Conservation (phyloP, 1,140 invertebrate genomes). For the Parapsyche elsis region DNA sequence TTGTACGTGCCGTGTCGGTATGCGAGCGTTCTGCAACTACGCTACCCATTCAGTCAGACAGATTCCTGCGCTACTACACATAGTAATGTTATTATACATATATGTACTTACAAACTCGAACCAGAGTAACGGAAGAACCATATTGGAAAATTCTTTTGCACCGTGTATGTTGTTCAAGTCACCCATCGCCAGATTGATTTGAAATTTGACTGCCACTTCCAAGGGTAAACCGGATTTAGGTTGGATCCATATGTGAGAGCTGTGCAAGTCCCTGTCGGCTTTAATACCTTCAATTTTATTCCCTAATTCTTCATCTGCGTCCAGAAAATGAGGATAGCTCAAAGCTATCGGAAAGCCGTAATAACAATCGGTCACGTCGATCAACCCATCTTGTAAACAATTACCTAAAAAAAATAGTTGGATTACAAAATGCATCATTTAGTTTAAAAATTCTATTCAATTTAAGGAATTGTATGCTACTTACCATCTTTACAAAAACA, state of each 20-base stretch:
- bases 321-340: conserved; percentile 90
- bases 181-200: conserved; percentile 85
- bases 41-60: too few relatives aligned
- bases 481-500: conserved; percentile 78
- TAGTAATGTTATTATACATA: neutral
- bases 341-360: conserved; percentile 87
- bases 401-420: conserved; percentile 61
- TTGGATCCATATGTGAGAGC: conserved; percentile 61
- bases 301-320: conserved; percentile 74
- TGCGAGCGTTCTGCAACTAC: too few relatives aligned
- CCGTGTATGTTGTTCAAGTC: conserved; percentile 73
- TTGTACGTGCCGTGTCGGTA: too few relatives aligned
- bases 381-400: conserved; percentile 76
- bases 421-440: neutral
- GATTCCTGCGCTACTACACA: too few relatives aligned
- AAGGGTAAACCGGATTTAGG: conserved; percentile 80
- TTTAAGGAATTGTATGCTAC: neutral
- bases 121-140: conserved; percentile 81
- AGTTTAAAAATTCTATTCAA: neutral
- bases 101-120: conserved; percentile 82
- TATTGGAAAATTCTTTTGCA: conserved; percentile 72
- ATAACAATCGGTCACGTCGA: conserved; percentile 84
- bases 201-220: conserved; percentile 78
- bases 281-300: conserved; percentile 77
- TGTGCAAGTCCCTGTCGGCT: conserved; percentile 68